A percentile compares a stretch with the other conserved stretches of the same genome.
These are phyloP conservation scores for Montifringilla adamsi DNA, from an alignment of 2,113 vertebrate species.

Conservation along the genomic window DNA sequence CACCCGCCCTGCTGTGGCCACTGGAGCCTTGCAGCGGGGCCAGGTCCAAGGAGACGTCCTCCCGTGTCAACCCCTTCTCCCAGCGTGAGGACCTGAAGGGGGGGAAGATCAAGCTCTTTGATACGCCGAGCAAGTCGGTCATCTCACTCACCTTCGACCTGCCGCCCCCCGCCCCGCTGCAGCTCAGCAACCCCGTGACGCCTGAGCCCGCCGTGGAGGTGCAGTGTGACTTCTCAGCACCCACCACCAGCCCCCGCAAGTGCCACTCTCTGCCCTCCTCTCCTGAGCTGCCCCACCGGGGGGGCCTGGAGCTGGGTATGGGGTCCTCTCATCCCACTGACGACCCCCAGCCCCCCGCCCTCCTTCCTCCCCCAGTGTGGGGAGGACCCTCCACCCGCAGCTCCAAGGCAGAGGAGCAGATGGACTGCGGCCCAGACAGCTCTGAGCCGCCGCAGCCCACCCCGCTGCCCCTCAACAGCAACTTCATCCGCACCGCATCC, in stretches of 20 bases:
- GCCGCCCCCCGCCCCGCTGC: slow-evolving; percentile 70
- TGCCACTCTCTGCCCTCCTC: slow-evolving; percentile 88
- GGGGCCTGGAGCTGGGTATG: slow-evolving; percentile 11
- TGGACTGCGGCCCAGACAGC: slow-evolving; percentile 80
- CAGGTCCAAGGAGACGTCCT: slow-evolving; percentile 64
- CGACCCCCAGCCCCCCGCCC: accelerated
- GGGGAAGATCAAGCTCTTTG: slow-evolving; percentile 90
- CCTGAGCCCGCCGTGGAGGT: slow-evolving; percentile 51
- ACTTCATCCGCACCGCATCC: slow-evolving; percentile 62
- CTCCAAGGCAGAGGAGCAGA: slow-evolving; percentile 59
- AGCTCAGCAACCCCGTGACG: slow-evolving; percentile 59
- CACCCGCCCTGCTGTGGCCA: not conserved
- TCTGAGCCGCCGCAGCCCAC: slow-evolving; percentile 12
- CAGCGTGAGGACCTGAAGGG: slow-evolving; percentile 89
- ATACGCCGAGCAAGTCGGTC: slow-evolving; percentile 88
- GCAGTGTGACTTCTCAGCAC: slow-evolving; percentile 45
- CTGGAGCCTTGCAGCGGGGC: slow-evolving; percentile 22
- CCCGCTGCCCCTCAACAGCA: slow-evolving; percentile 29
- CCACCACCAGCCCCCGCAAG: slow-evolving; percentile 64
- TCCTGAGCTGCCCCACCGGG: slow-evolving; percentile 76
- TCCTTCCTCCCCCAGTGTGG: not conserved
- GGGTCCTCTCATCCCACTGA: not conserved
- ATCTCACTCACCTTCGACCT: slow-evolving; percentile 85
- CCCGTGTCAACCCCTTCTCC: slow-evolving; percentile 90
- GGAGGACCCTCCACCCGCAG: not conserved